Conservation (phyloP, 1,140 invertebrate species). For the Apolygus lucorum region DNA sequence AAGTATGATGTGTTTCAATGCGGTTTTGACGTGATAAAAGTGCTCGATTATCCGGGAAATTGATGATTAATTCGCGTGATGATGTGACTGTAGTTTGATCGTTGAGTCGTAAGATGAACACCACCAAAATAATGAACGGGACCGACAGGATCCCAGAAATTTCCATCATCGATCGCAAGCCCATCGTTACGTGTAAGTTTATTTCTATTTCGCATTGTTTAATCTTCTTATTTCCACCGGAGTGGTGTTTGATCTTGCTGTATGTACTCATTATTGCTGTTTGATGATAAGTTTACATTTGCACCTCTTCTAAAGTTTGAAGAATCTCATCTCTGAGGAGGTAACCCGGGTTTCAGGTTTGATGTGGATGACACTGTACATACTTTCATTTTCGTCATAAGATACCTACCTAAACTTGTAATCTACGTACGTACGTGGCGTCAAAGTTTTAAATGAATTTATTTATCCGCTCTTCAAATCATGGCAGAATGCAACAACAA, state of each 20-base stretch:
- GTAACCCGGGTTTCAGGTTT: neutral
- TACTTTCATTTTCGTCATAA: too few relatives aligned
- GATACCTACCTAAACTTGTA: too few relatives aligned
- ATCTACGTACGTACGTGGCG: too few relatives aligned
- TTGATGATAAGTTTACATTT: neutral
- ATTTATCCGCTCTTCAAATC: too few relatives aligned
- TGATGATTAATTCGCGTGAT: too few relatives aligned
- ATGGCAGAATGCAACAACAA: too few relatives aligned
- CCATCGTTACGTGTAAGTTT: conserved; percentile 48
- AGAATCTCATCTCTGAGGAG: neutral
- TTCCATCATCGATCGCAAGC: conserved; percentile 43
- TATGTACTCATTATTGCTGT: neutral
- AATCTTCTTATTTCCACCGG: neutral
- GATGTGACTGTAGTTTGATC: too few relatives aligned
- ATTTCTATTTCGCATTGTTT: conserved; percentile 29
- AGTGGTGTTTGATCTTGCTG: neutral
- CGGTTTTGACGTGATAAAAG: too few relatives aligned
- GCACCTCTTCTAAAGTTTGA: neutral
- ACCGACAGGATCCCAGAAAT: conserved; percentile 2
- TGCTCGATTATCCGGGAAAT: too few relatives aligned
- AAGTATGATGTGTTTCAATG: too few relatives aligned
- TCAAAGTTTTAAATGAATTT: too few relatives aligned
- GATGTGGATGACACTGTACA: too few relatives aligned
- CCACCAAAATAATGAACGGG: conserved; percentile 3
- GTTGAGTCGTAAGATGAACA: neutral